Conservation (phyloP, 92 coral and sea anemone species). For the Umimayanthus chanpuru region DNA sequence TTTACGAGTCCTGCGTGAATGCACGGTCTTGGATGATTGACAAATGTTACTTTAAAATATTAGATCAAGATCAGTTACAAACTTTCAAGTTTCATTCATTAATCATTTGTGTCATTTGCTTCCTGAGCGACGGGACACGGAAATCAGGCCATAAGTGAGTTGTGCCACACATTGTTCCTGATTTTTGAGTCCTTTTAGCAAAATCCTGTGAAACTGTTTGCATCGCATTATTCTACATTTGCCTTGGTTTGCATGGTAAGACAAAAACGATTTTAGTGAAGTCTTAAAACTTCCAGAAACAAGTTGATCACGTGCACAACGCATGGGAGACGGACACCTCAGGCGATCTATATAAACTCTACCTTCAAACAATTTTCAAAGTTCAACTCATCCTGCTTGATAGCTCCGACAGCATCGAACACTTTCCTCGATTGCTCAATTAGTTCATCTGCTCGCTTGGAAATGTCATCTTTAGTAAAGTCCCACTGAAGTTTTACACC, state of each 20-base stretch:
- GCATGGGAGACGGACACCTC: background rate
- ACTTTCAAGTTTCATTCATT: background rate
- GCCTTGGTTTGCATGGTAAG: background rate
- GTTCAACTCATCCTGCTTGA: constrained; percentile 78
- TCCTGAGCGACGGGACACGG: background rate
- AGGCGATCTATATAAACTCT: background rate
- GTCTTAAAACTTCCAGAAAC: background rate
- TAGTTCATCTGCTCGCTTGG: constrained; percentile 75
- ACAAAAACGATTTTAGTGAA: too few species aligned
- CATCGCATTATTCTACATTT: background rate
- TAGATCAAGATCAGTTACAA: background rate
- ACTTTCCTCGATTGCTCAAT: constrained; percentile 81
- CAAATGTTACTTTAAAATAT: background rate
- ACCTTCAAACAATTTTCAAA: constrained; percentile 89
- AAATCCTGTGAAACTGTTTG: background rate
- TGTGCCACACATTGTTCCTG: background rate
- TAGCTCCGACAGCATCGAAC: constrained; percentile 81
- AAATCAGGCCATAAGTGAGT: background rate
- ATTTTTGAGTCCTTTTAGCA: background rate
- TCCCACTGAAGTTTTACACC: constrained; percentile 82
- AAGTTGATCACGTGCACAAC: background rate
- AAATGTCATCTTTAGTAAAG: constrained; percentile 81
- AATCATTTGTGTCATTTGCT: background rate
- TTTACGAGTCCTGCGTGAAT: background rate
- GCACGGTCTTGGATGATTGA: background rate